These are phyloP conservation scores for Oryzias woworae DNA, from an alignment of 2,113 vertebrate species.

Conservation along the genomic window DNA sequence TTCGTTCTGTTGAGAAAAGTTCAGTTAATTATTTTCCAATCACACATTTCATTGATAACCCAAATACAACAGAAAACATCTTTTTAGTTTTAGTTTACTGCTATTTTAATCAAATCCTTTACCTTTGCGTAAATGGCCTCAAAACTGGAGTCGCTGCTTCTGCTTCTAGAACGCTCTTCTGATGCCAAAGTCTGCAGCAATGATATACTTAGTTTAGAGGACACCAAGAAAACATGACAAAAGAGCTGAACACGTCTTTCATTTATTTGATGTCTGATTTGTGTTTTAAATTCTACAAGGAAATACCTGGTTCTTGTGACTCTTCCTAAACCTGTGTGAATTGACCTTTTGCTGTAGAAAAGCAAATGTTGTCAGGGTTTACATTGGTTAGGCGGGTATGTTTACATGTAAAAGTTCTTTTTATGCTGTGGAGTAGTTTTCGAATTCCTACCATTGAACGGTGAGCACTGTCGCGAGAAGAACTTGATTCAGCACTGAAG, in stretches of 20 bases:
- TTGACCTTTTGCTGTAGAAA: conserved; percentile 32
- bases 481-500: conserved; percentile 55
- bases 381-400: neutral
- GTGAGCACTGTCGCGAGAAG: conserved; percentile 46
- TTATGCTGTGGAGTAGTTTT: neutral
- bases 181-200: conserved; percentile 19
- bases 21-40: neutral
- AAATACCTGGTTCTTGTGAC: conserved; percentile 49
- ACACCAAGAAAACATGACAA: neutral
- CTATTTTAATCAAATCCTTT: neutral
- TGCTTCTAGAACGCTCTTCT: conserved; percentile 26
- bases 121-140: conserved; percentile 61
- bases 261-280: neutral
- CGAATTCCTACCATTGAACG: conserved; percentile 28
- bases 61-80: too few species aligned
- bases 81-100: too few species aligned
- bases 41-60: too few species aligned
- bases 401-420: neutral
- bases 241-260: neutral
- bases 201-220: neutral
- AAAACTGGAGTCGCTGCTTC: conserved; percentile 61
- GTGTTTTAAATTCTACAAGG: neutral
- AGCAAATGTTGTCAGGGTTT: conserved; percentile 10
- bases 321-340: conserved; percentile 37
- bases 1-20: conserved; percentile 44